Evolutionary conservation across 2,888 invertebrate genomes (phyloP), one percentile per base, ranked within the genome.

Genomic region (Neoaliturus tenellus): DNA sequence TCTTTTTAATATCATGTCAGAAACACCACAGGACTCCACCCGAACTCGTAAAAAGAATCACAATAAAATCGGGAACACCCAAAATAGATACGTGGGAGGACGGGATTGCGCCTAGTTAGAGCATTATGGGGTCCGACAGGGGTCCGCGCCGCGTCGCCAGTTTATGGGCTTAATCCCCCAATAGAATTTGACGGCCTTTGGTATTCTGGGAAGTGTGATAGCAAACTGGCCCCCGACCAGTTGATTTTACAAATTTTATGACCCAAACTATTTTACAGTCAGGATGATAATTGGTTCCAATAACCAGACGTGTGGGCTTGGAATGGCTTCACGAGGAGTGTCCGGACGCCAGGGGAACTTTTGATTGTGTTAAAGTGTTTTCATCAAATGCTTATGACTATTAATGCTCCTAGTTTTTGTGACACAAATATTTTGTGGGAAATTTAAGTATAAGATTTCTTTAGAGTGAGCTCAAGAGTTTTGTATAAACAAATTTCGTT

Each of bases 111-210:
- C 4, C 62, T 62, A 62, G 62, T 62, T 62, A 62, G 62, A 31
- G 23, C 10, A 8, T 12, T 48, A 12, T 12, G 6, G 14, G n/a
- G 14, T 25, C 55, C 25, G 23, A 23, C 55, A 55, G 55, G 55
- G 55, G 55, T 55, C 55, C 20, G 25, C 28, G 62, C 31, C 20
- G 58, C 6, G 51, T n/a, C 62, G 17, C n/a, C 20, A 23, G 2
- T 62, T 62, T 62, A 62, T 31, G 28, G 31, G 28, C 62, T 62
- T 62, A 62, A 62, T 62, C 28, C 31, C 2, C 62, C 62, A 62
- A 62, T 62, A 62, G 62, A 62, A 62, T 62, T 62, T 62, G 62
- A 62, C 62, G 62, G 62, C 62, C 62, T 62, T 62, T 62, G 20
- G 62, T 31, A 31, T 62, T 6, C 62, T 5, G 51, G 51, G 10